Percentiles rank a stretch among this genome's conserved stretches.
Conservation (phyloP, 1,140 invertebrate genomes). For the Triops cancriformis region DNA sequence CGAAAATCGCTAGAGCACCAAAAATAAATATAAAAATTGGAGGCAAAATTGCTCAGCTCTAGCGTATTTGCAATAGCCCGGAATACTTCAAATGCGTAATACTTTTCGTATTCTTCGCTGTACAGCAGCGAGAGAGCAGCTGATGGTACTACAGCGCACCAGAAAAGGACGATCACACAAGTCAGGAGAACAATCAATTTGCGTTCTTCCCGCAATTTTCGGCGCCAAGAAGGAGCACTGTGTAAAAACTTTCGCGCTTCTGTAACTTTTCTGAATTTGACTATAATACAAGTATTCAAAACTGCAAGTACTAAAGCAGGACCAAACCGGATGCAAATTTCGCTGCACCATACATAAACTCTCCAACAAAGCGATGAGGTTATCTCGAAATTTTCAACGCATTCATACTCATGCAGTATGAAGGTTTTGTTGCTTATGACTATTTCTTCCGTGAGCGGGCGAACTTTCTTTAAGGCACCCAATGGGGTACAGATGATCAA, state of each 20-base stretch:
- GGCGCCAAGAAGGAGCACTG: conserved; percentile 27
- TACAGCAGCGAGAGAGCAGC: conserved; percentile 40
- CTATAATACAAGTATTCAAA: conserved; percentile 39
- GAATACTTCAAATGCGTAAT: conserved; percentile 38
- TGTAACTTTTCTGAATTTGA: conserved; percentile 36
- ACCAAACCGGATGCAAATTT: conserved; percentile 36
- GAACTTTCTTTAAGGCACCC: conserved; percentile 36
- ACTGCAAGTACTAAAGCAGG: conserved; percentile 37
- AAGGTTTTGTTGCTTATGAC: neutral
- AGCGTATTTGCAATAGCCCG: conserved; percentile 39
- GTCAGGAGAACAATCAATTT: conserved; percentile 40
- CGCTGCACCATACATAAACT: conserved; percentile 35
- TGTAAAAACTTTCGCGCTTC: conserved; percentile 30
- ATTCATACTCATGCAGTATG: conserved; percentile 30
- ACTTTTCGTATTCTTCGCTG: conserved; percentile 34
- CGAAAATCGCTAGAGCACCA: conserved; percentile 41
- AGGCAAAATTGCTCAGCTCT: conserved; percentile 40
- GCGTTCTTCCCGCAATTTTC: conserved; percentile 37
- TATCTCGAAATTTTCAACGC: conserved; percentile 34
- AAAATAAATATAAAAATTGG: conserved; percentile 42
- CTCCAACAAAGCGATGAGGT: conserved; percentile 32
- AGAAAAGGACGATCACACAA: conserved; percentile 41
- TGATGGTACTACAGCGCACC: conserved; percentile 41
- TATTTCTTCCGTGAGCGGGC: conserved; percentile 3
- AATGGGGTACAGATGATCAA: conserved; percentile 39